Conservation (phyloP, 2,797 vertebrate genomes). For the Enteromius viviparus region DNA sequence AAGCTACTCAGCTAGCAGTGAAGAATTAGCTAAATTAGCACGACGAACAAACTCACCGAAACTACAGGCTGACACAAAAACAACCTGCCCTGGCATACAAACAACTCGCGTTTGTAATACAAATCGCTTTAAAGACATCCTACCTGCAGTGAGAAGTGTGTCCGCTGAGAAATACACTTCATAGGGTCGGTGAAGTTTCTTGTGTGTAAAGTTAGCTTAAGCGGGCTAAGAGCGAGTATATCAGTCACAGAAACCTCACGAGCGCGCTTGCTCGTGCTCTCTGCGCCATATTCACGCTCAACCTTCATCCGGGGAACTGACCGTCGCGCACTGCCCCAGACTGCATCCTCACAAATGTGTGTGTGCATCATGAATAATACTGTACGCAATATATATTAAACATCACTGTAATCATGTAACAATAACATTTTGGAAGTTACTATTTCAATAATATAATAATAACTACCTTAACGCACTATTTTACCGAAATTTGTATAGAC, state of each 20-base stretch:
- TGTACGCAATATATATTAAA: background rate
- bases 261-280: conserved; percentile 37
- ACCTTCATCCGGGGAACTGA: conserved; percentile 55
- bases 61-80: conserved; percentile 41
- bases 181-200: conserved; percentile 38
- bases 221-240: conserved; percentile 36
- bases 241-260: conserved; percentile 37
- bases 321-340: background rate
- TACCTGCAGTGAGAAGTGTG: conserved; percentile 37
- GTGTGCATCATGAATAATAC: background rate
- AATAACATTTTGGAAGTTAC: background rate
- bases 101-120: conserved; percentile 4
- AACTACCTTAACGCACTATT: background rate
- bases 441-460: background rate
- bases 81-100: background rate
- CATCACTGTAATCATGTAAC: background rate
- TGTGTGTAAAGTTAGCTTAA: conserved; percentile 43
- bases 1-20: conserved; percentile 30
- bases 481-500: background rate
- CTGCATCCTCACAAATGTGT: background rate
- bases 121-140: background rate
- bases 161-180: conserved; percentile 33
- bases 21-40: conserved; percentile 45
- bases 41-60: conserved; percentile 52
- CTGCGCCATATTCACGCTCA: conserved; percentile 56